These are phyloP conservation scores for Epistrophe eligans DNA, from an alignment of 2,888 invertebrate species.

Conservation along the genomic window DNA sequence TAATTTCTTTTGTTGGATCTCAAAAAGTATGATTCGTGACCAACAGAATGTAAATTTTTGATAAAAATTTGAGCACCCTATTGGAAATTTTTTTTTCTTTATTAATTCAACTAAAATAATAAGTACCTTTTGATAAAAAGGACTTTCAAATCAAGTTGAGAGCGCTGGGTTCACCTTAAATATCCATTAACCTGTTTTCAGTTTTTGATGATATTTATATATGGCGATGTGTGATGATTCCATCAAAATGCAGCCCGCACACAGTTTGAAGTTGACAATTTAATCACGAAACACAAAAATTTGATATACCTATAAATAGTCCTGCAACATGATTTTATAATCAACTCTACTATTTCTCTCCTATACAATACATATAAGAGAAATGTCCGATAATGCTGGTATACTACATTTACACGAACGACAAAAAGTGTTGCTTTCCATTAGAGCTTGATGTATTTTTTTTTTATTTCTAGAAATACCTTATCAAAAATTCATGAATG, in stretches of 20 bases:
- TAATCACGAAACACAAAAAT: constrained; percentile 53
- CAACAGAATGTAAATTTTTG: not conserved
- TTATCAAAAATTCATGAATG: constrained; percentile 20
- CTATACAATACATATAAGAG: not conserved
- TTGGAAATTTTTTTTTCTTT: not conserved
- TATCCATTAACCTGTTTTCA: not conserved
- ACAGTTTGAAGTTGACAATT: constrained; percentile 51
- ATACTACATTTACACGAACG: no score
- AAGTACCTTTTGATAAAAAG: not conserved
- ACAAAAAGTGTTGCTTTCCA: not conserved
- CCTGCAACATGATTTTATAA: constrained; percentile 61
- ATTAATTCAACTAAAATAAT: not conserved
- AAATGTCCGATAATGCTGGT: not conserved
- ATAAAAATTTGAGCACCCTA: not conserved
- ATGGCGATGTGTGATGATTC: not conserved
- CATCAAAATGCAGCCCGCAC: constrained; percentile 17
- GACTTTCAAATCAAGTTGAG: not conserved
- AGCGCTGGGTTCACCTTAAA: not conserved
- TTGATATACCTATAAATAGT: constrained; percentile 36
- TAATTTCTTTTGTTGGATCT: no score
- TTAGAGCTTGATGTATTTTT: not conserved
- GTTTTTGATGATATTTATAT: not conserved
- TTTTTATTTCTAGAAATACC: not conserved
- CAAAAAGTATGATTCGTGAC: no score
- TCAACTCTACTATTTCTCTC: constrained; percentile 6